Conservation (phyloP, 2,113 vertebrate genomes). For the Amphiprion ocellaris region DNA sequence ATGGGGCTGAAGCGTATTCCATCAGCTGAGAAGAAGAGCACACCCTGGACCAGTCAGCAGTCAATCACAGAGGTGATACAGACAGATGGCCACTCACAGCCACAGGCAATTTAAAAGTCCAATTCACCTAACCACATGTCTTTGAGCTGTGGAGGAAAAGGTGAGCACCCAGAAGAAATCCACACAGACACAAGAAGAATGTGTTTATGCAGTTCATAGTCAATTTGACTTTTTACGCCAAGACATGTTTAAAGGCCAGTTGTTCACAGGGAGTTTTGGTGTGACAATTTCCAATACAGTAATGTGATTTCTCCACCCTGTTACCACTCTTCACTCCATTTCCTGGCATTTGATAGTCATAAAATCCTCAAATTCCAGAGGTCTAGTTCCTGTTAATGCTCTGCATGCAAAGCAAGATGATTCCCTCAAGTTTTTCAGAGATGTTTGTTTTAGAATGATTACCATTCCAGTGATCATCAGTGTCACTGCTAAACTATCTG, state of each 20-base stretch:
- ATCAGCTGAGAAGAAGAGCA: neutral
- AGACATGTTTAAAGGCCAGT: neutral
- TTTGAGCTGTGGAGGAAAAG: neutral
- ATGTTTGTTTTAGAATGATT: no score
- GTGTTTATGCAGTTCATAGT: neutral
- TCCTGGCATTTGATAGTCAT: conserved; percentile 3
- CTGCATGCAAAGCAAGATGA: no score
- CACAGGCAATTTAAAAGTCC: neutral
- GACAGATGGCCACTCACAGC: conserved; percentile 1
- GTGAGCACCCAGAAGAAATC: neutral
- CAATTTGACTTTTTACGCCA: neutral
- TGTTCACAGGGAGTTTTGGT: neutral
- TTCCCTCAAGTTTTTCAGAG: no score
- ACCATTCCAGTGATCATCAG: no score
- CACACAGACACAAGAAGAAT: neutral
- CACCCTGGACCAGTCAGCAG: neutral
- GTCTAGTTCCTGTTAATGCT: neutral
- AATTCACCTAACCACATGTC: neutral
- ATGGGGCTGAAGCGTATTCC: neutral
- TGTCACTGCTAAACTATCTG: no score
- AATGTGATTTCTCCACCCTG: neutral
- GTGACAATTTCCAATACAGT: neutral
- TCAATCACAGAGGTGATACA: neutral
- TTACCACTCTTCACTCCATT: neutral
- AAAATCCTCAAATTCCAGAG: neutral